Conservation (phyloP, 2,888 invertebrate species). For the Dysmachus trigonus region DNA sequence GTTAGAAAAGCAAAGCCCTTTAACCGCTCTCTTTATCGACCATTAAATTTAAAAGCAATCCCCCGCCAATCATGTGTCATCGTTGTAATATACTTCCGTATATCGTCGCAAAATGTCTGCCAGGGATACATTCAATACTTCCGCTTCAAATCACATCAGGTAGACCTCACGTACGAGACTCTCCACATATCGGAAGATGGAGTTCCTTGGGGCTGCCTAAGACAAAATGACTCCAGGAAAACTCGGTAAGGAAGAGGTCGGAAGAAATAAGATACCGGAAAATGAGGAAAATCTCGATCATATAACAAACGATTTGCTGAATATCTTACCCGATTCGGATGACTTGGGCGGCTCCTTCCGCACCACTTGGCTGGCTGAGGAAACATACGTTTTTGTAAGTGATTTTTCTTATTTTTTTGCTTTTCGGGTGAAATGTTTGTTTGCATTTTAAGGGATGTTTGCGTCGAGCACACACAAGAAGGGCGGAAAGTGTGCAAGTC, state of each 20-base stretch:
- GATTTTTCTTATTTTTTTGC: background rate
- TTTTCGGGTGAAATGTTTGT: slow-evolving; percentile 13
- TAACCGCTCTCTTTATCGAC: background rate
- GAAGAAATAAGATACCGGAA: slow-evolving; percentile 21
- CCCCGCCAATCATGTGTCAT: background rate
- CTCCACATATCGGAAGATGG: background rate
- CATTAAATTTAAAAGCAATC: background rate
- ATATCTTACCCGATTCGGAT: background rate
- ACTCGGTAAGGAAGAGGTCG: background rate
- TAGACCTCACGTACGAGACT: background rate
- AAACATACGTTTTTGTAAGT: background rate
- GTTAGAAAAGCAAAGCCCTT: background rate
- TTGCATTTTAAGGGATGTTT: background rate
- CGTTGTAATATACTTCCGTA: background rate
- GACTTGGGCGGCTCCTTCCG: background rate
- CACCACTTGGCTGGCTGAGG: background rate
- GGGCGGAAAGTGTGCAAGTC: background rate
- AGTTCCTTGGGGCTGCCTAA: background rate
- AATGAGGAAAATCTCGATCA: slow-evolving; percentile 27
- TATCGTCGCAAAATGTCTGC: background rate
- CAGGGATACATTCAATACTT: background rate
- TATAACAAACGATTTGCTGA: slow-evolving; percentile 10
- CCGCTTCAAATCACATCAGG: background rate
- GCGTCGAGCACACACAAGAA: background rate
- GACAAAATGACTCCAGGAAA: background rate